Percentiles rank a stretch among this genome's conserved stretches.
phyloP scores from a whole-genome alignment of 2,113 vertebrate species.

The Ramphastos sulfuratus region DNA sequence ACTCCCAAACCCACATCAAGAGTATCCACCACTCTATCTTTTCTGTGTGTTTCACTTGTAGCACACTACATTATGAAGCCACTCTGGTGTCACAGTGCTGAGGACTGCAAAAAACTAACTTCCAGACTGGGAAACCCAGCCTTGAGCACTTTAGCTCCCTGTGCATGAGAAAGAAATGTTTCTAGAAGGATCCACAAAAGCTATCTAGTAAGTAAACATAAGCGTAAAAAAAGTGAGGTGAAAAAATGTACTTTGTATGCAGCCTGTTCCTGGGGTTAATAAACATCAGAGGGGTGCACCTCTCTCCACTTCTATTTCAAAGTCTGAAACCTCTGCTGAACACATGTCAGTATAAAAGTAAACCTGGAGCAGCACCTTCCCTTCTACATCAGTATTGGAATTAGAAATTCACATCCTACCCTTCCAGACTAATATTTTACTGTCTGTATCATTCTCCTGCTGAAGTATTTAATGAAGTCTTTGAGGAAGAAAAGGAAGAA shows the following conservation, averaged over 20 bases:
- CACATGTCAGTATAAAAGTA: neutral
- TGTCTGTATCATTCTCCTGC: neutral
- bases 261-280: neutral
- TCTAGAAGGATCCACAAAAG: neutral
- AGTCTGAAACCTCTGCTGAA: neutral
- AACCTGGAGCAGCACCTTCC: neutral
- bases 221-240: neutral
- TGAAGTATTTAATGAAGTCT: neutral
- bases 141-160: neutral
- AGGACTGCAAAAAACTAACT: neutral
- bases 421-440: neutral
- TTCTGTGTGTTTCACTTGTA: neutral
- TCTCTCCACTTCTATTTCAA: no score
- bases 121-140: neutral
- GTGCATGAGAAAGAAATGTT: neutral
- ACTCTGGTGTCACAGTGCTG: neutral
- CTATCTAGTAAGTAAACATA: neutral
- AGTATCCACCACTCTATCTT: neutral
- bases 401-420: neutral
- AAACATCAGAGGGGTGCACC: neutral
- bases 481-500: neutral
- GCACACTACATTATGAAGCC: fast-evolving
- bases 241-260: neutral
- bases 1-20: no score
- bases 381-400: neutral